A percentile compares a stretch with the other conserved stretches of the same genome.
Evolutionary conservation across 1,140 invertebrate genomes (phyloP).

Genomic region (Drosophila navojoa): DNA sequence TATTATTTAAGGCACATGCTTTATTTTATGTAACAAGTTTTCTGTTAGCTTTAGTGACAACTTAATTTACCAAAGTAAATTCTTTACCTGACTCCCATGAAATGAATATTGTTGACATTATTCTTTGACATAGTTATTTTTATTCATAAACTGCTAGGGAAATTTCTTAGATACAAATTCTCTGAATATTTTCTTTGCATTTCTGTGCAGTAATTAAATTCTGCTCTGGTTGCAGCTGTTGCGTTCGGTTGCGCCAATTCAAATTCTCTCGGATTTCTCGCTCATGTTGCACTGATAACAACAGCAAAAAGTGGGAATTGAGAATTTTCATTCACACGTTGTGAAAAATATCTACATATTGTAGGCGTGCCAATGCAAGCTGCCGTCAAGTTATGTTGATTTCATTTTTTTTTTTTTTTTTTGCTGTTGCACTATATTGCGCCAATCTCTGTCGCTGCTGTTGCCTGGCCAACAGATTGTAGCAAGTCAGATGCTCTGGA

Average conservation of each 20-base stretch:
- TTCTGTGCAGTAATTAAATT: background rate
- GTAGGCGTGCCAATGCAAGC: background rate
- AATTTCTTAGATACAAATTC: background rate
- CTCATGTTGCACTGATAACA: background rate
- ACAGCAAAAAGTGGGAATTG: background rate
- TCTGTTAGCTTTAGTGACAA: too few relatives aligned
- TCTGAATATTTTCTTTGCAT: background rate
- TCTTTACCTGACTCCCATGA: too few relatives aligned
- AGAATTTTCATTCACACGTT: conserved; percentile 5
- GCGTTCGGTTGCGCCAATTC: background rate
- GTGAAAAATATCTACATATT: background rate
- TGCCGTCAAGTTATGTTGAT: background rate
- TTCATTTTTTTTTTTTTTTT: too few relatives aligned
- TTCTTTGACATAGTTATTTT: too few relatives aligned
- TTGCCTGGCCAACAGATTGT: conserved; percentile 32
- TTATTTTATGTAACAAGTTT: too few relatives aligned
- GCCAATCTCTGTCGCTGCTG: background rate
- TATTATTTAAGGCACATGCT: too few relatives aligned
- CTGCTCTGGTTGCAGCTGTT: conserved; percentile 4
- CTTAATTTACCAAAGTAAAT: too few relatives aligned
- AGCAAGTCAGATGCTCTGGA: background rate
- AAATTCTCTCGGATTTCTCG: background rate
- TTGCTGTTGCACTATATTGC: too few relatives aligned
- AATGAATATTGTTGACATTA: too few relatives aligned
- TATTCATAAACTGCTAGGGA: background rate